Base-by-base conservation (phyloP, 2,888 invertebrate species). In the Zaprionus lineosus region DNA sequence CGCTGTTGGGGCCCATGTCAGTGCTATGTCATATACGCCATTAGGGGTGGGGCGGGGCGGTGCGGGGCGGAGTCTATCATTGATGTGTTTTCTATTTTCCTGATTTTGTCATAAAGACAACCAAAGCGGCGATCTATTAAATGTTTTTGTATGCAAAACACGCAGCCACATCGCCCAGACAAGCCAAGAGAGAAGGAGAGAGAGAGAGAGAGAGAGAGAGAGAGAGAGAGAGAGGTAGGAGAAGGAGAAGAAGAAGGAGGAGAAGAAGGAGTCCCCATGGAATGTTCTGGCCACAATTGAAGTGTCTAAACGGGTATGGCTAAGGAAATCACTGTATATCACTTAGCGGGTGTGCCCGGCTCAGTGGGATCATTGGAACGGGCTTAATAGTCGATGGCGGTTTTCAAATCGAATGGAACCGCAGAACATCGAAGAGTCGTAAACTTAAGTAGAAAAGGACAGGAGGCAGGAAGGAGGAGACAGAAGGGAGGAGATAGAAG, bases 301-400 rank as follows among this genome's bases (percentile, higher is more conserved):
- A 5, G 41, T 43, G 37, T 57, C 47, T 14, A 26, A 66, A 19
- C 41, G 29, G 36, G 26, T 21, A 21, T 37, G 51, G 18, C 28
- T 50, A 47, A 39, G 55, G 57, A 59, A 70, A 78, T 78, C 76
- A 68, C 74, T 73, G 55, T 53, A 59, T 67, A 78, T 78, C 76
- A 68, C 74, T 73, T 78, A 67, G 76, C 59, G 74, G 76, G 64
- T 71, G 64, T 41, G 70, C 58, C 64, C 55, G 40, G 52, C 53
- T 56, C 50, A 60, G 7, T 8, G 48, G 51, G 64, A 68, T 72
- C 72, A 71, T 51, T 65, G 40, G 16, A 55, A 44, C 33, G 28
- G 41, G 40, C 40, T 46, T 41, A 50, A 60, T 59, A 44, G 39
- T 21, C 16, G 50, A 24, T 28, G 47, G 26, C 41, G 44, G 43